These are phyloP conservation scores for Brachyistius frenatus DNA, from an alignment of 2,113 vertebrate genomes.

Conservation along the genomic window DNA sequence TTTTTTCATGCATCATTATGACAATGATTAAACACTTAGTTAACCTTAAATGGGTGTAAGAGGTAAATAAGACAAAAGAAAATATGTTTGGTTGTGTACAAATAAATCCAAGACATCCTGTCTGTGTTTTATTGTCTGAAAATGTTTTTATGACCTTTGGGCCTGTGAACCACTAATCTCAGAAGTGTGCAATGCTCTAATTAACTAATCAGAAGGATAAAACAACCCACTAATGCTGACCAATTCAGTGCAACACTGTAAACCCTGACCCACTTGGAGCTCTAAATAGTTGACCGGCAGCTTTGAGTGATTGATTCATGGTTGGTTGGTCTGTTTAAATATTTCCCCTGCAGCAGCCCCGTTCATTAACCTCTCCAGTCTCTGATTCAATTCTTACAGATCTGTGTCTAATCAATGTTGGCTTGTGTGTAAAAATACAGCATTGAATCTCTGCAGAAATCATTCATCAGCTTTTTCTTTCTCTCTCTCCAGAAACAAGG, in stretches of 20 bases:
- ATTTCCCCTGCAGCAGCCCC: not conserved
- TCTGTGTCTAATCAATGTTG: constrained; percentile 5
- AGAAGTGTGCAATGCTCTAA: constrained; percentile 20
- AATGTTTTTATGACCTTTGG: constrained; percentile 32
- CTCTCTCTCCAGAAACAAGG: constrained; percentile 85
- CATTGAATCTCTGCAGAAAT: not conserved
- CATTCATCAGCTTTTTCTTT: constrained; percentile 3
- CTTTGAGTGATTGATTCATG: constrained; percentile 43
- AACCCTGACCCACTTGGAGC: constrained; percentile 52
- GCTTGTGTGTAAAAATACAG: not conserved
- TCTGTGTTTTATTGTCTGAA: not conserved
- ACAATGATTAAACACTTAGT: too few relatives aligned
- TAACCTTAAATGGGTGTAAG: too few relatives aligned
- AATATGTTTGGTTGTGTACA: too few relatives aligned
- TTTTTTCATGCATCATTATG: too few relatives aligned
- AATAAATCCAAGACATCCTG: too few relatives aligned
- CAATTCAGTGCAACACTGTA: not conserved
- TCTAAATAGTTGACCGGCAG: constrained; percentile 13
- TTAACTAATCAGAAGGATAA: constrained; percentile 35
- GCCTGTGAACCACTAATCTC: not conserved
- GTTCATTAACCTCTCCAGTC: constrained; percentile 19
- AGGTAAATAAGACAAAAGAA: too few relatives aligned
- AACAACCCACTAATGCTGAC: not conserved
- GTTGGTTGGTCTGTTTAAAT: constrained; percentile 19
- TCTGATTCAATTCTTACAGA: not conserved